Conservation (phyloP, 2,113 vertebrate species). For the Seriola dumerili region DNA sequence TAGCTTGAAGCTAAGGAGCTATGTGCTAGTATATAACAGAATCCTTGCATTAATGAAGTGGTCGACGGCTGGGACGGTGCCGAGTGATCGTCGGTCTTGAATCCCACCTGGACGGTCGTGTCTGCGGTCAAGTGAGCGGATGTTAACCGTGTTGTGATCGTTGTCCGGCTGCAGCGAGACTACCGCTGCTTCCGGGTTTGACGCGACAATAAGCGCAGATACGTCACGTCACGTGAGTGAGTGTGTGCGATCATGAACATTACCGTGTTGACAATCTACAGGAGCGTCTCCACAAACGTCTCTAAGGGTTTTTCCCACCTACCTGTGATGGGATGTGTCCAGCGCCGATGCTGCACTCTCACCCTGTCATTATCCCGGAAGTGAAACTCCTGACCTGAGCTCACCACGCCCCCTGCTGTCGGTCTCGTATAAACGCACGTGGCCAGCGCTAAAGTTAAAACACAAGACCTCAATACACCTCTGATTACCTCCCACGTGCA, state of each 20-base stretch:
- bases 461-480: too few relatives aligned
- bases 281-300: background rate
- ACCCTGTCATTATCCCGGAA: conserved; percentile 61
- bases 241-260: background rate
- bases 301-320: background rate
- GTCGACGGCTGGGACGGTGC: too few relatives aligned
- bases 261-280: accelerated
- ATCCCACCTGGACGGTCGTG: background rate
- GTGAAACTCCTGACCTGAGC: background rate
- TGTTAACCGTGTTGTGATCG: too few relatives aligned
- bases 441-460: too few relatives aligned
- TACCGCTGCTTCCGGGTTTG: conserved; percentile 25
- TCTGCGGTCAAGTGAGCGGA: background rate
- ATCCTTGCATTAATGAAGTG: background rate
- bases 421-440: background rate
- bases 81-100: accelerated
- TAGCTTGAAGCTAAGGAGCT: background rate
- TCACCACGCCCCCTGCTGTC: conserved; percentile 54
- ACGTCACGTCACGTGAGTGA: accelerated
- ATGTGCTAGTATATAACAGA: background rate
- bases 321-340: conserved; percentile 13
- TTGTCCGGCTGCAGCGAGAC: background rate
- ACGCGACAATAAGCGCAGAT: background rate
- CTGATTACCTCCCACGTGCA: too few relatives aligned
- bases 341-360: background rate